A percentile compares a stretch with the other conserved stretches of the same genome.
phyloP scores from a whole-genome alignment of 2,797 vertebrate genomes.

The Falco novaeseelandiae region DNA sequence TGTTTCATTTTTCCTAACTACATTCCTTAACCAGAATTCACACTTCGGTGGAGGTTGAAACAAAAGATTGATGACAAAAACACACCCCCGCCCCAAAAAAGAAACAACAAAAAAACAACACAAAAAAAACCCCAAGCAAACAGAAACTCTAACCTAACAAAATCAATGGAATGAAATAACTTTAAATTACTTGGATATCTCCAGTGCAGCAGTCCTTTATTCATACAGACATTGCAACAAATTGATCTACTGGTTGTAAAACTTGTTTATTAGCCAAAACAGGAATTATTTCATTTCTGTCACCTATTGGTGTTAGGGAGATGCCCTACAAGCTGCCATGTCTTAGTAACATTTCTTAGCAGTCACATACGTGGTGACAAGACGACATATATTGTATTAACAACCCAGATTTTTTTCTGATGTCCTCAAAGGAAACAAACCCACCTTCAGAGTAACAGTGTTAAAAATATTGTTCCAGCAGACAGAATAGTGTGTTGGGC shows the following conservation, averaged over 20 bases:
- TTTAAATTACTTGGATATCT: neutral
- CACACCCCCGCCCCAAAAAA: too few relatives aligned
- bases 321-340: rapidly evolving
- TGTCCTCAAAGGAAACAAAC: neutral
- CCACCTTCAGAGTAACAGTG: neutral
- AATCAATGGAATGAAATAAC: neutral
- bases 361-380: neutral
- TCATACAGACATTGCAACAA: neutral
- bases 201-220: neutral
- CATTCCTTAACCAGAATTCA: neutral
- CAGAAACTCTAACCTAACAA: neutral
- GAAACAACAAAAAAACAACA: too few relatives aligned
- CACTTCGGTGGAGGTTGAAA: neutral
- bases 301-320: neutral
- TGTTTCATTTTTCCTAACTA: neutral
- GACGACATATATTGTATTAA: neutral
- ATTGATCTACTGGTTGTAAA: neutral
- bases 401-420: neutral
- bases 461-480: neutral
- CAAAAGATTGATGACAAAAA: neutral
- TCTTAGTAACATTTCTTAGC: neutral
- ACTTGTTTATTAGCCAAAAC: neutral
- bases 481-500: neutral
- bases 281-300: neutral
- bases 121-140: neutral